phyloP scores from a whole-genome alignment of 1,140 invertebrate genomes.

The Anastrepha ludens region DNA sequence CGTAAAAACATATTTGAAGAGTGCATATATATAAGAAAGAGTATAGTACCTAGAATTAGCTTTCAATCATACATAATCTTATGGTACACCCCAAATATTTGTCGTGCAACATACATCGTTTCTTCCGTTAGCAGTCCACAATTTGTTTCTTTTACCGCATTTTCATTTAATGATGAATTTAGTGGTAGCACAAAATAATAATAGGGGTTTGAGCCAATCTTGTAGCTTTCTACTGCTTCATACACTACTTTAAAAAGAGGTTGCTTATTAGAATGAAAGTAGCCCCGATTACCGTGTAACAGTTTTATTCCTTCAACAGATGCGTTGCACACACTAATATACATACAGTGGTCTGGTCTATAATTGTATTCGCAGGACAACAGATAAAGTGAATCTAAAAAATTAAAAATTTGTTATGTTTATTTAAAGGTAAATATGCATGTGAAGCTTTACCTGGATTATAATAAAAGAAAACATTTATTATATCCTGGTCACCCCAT shows the following conservation, averaged over 20 bases:
- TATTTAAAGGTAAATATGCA: background rate
- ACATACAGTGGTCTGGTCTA: conserved; percentile 96
- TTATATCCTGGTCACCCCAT: conserved; percentile 98
- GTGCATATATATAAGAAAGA: too few relatives aligned
- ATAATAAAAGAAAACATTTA: conserved; percentile 96
- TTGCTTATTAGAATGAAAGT: conserved; percentile 90
- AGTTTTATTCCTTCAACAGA: conserved; percentile 84
- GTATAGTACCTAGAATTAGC: too few relatives aligned
- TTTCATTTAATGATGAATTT: conserved; percentile 72
- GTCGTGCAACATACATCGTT: conserved; percentile 73
- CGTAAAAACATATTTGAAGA: too few relatives aligned
- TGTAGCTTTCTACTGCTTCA: conserved; percentile 79
- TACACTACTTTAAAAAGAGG: conserved; percentile 89
- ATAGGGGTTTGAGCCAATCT: conserved; percentile 74
- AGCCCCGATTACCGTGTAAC: conserved; percentile 91
- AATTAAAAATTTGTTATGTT: conserved; percentile 56
- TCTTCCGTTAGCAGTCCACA: conserved; percentile 76
- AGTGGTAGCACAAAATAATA: conserved; percentile 75
- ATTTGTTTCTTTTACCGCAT: conserved; percentile 73
- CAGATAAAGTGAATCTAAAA: conserved; percentile 83
- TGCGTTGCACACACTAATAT: conserved; percentile 90
- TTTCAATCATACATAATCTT: background rate
- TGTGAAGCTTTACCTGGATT: conserved; percentile 77
- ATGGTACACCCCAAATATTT: conserved; percentile 53
- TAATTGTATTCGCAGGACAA: conserved; percentile 94